Evolutionary conservation across 2,888 invertebrate species (phyloP), one percentile per base, ranked within the genome.

Genomic region (Hyles lineata): DNA sequence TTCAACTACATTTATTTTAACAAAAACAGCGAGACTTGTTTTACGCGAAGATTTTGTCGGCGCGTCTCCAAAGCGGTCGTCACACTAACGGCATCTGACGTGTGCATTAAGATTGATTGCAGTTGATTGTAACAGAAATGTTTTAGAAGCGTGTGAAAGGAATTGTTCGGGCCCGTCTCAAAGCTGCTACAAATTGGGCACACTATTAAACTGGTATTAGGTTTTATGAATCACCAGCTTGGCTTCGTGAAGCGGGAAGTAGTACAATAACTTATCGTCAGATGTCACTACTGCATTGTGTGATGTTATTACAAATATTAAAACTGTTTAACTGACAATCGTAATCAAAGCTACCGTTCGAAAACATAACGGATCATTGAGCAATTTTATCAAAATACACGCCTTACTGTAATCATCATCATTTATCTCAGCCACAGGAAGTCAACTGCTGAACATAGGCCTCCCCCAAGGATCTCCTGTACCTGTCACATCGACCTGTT

Each of bases 31-130:
- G 11, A 43, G 11, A 11, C 11, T 43, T 11, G 11, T 43, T 43
- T 43, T 43, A 43, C 43, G 43, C 11, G 11, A 43, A 43, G 11
- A 2, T 17, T 62, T 17, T 23, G 35, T 67, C 23, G 58, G 6
- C 21, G 58, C 35, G 23, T 67, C 58, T 67, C 21, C 8, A 17
- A 35, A 23, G 17, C 61, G 59, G 21, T 21, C 43, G 29, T 29
- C 43, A 62, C 25, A 15, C 23, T 70, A 73, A 73, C 71, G 70
- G 71, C 62, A 62, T 55, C 55, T 62, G 74, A 73, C 70, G 70
- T 69, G 23, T 71, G 70, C 71, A 43, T 63, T 32, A 69, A 60
- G 61, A 72, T 71, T 70, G 73, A 71, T 71, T 62, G 71, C 70
- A 73, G 21, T 69, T 62, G 70, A 71, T 62, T 73, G 69, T 63